phyloP scores from a whole-genome alignment of 2,888 invertebrate species.

The Graphium colonna region DNA sequence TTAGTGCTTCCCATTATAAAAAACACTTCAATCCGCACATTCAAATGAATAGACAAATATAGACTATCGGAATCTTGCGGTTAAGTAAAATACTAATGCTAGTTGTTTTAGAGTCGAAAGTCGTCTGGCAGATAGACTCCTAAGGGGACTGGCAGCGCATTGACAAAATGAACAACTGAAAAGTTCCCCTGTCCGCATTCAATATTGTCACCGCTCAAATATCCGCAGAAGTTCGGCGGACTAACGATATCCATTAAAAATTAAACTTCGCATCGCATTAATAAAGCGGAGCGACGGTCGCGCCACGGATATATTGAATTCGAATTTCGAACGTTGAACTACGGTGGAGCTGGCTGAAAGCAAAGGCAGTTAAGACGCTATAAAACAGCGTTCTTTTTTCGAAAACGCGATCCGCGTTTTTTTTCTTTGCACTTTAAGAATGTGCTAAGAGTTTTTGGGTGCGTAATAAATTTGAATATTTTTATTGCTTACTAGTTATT shows the following conservation, averaged over 20 bases:
- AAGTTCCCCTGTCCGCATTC: conserved; percentile 27
- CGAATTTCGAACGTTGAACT: conserved; percentile 36
- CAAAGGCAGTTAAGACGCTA: no score
- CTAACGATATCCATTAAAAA: conserved; percentile 48
- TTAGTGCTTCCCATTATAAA: neutral
- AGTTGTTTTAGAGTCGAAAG: neutral
- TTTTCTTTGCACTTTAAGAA: no score
- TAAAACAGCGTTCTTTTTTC: neutral
- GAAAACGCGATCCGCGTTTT: no score
- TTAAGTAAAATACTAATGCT: neutral
- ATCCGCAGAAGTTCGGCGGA: conserved; percentile 18
- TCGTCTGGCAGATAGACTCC: conserved; percentile 23
- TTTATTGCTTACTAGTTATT: no score
- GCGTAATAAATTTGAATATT: no score
- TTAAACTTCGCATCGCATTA: conserved; percentile 50
- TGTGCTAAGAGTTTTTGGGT: no score
- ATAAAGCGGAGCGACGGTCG: conserved; percentile 40
- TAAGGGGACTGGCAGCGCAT: conserved; percentile 7
- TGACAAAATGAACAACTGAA: conserved; percentile 19
- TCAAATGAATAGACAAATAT: neutral
- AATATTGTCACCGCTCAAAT: conserved; percentile 36
- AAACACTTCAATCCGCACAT: neutral
- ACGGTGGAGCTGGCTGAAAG: conserved; percentile 14
- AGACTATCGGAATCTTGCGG: neutral
- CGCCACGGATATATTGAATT: conserved; percentile 47